phyloP scores from a whole-genome alignment of 2,797 vertebrate species.

The Myotis myotis region DNA sequence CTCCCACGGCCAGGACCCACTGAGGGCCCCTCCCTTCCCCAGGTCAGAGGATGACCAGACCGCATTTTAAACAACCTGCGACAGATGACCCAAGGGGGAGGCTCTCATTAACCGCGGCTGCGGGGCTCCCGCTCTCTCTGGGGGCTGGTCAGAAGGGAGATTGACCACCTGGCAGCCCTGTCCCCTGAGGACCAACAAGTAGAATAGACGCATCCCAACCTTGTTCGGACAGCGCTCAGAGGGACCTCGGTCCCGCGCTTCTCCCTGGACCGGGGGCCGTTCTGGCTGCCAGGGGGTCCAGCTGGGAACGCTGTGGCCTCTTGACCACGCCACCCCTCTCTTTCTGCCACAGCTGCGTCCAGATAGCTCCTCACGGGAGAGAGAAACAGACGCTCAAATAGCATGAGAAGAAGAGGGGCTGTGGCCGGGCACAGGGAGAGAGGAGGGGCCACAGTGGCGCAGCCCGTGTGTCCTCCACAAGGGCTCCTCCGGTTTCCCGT shows the following conservation, averaged over 20 bases:
- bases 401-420: neutral
- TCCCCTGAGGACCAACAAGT: neutral
- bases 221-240: neutral
- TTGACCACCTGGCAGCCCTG: neutral
- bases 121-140: neutral
- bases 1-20: fast-evolving
- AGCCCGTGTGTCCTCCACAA: fast-evolving
- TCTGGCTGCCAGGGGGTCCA: neutral
- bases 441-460: neutral
- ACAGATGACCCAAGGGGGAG: fast-evolving
- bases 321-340: neutral
- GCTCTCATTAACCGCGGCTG: neutral
- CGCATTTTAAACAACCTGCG: neutral
- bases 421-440: neutral
- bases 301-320: neutral
- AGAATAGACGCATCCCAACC: neutral
- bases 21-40: neutral
- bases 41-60: neutral
- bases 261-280: neutral
- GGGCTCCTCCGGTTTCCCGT: fast-evolving
- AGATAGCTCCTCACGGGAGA: neutral
- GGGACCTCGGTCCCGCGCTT: neutral
- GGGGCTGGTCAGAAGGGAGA: neutral
- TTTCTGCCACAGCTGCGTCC: neutral
- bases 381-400: neutral